These are phyloP conservation scores for Oxyruncus cristatus DNA, from an alignment of 2,113 vertebrate genomes.

Conservation along the genomic window DNA sequence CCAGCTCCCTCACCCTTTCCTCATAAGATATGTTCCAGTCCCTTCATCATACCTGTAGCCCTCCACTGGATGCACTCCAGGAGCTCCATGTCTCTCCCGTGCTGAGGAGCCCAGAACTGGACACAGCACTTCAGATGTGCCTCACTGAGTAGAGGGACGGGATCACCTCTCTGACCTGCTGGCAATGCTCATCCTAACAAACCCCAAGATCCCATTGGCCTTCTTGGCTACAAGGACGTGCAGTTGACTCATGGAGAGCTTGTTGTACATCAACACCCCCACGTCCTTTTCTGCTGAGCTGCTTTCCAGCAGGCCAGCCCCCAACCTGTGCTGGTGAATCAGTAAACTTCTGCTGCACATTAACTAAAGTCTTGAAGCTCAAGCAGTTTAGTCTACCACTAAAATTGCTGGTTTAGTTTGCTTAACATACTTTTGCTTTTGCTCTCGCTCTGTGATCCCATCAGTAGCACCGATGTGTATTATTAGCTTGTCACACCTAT, in stretches of 20 bases:
- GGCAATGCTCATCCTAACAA: background rate
- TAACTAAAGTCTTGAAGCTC: background rate
- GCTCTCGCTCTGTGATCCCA: accelerated
- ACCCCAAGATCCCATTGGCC: background rate
- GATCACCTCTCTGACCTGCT: background rate
- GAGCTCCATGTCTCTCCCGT: background rate
- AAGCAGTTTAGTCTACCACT: background rate
- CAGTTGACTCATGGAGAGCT: background rate
- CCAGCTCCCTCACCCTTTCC: background rate
- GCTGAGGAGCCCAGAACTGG: background rate
- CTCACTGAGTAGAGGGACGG: background rate
- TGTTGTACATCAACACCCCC: background rate
- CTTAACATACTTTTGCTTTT: background rate
- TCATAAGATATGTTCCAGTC: background rate
- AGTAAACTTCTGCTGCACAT: background rate
- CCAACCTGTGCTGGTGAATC: too few relatives aligned
- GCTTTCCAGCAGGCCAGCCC: background rate
- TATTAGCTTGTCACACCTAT: background rate
- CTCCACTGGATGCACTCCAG: accelerated
- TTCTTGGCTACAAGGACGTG: background rate
- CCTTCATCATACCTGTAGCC: background rate
- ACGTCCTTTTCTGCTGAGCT: background rate
- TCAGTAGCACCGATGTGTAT: accelerated
- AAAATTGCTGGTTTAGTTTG: background rate
- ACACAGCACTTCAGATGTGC: background rate